These are phyloP conservation scores for Galendromus occidentalis DNA, from an alignment of 1,140 invertebrate genomes.

Conservation along the genomic window DNA sequence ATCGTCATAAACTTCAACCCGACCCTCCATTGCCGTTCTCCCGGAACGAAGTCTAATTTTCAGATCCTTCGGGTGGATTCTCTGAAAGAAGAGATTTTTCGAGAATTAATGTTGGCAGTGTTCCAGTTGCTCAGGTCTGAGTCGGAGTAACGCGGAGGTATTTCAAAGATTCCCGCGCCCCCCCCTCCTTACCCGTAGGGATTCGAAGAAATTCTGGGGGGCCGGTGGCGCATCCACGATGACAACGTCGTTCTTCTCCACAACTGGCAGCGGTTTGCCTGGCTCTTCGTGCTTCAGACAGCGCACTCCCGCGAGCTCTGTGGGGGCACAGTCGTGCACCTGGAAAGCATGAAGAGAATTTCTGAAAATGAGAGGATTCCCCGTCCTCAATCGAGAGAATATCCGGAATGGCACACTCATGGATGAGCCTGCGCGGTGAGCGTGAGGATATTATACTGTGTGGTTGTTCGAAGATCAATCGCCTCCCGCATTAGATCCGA, in stretches of 20 bases:
- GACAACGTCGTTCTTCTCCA: slow-evolving; percentile 9
- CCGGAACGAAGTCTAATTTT: slow-evolving; percentile 39
- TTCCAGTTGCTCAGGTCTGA: no score
- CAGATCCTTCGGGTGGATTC: slow-evolving; percentile 9
- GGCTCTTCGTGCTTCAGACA: slow-evolving; percentile 15
- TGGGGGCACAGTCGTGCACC: slow-evolving; percentile 43
- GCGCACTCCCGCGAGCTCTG: slow-evolving; percentile 20
- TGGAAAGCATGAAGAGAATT: slow-evolving; percentile 22
- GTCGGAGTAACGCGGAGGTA: no score
- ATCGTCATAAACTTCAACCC: slow-evolving; percentile 44
- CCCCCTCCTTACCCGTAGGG: slow-evolving; percentile 9
- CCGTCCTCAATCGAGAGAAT: neutral
- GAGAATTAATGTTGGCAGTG: no score
- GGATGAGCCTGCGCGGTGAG: neutral
- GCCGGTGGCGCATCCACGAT: slow-evolving; percentile 7
- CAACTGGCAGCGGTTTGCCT: neutral
- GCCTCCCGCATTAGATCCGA: neutral
- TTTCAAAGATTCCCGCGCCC: no score
- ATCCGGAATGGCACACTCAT: neutral
- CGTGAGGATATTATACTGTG: no score
- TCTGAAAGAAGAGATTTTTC: neutral
- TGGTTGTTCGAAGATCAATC: no score
- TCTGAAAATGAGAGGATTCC: neutral
- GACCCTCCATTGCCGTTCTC: slow-evolving; percentile 40
- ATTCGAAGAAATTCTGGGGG: neutral